Conservation (phyloP, 2,888 invertebrate species). For the Agriopis aurantiaria region DNA sequence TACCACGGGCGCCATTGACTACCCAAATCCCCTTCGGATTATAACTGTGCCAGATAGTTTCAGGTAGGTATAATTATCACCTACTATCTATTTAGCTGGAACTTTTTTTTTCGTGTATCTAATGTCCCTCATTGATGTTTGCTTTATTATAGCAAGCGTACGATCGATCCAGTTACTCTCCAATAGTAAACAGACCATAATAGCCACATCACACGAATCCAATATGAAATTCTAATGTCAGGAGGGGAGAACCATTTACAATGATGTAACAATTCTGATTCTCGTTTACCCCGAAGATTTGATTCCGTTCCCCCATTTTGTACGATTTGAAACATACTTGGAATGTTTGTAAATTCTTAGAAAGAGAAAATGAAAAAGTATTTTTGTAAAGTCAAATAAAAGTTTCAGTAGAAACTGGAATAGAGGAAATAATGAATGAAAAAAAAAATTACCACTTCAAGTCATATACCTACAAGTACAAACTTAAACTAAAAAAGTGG, state of each 20-base stretch:
- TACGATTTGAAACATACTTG: slow-evolving; percentile 43
- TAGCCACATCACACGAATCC: slow-evolving; percentile 36
- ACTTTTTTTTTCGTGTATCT: background rate
- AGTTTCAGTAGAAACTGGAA: background rate
- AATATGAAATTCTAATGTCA: slow-evolving; percentile 42
- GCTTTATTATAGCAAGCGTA: background rate
- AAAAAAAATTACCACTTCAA: too few species aligned
- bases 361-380: slow-evolving; percentile 1
- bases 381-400: slow-evolving; percentile 21
- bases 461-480: too few species aligned
- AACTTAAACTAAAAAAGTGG: too few species aligned
- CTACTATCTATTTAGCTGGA: too few species aligned
- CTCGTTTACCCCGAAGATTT: slow-evolving; percentile 45
- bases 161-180: slow-evolving; percentile 8
- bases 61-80: too few species aligned
- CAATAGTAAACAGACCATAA: slow-evolving; percentile 13
- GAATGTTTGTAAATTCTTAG: slow-evolving; percentile 35
- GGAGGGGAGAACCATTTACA: slow-evolving; percentile 39
- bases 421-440: background rate
- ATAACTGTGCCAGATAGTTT: too few species aligned
- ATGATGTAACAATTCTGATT: slow-evolving; percentile 44
- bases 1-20: too few species aligned
- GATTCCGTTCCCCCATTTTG: slow-evolving; percentile 45
- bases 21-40: too few species aligned
- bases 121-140: background rate